phyloP scores from a whole-genome alignment of 1,140 invertebrate species.

The Macrocentrus cingulum region DNA sequence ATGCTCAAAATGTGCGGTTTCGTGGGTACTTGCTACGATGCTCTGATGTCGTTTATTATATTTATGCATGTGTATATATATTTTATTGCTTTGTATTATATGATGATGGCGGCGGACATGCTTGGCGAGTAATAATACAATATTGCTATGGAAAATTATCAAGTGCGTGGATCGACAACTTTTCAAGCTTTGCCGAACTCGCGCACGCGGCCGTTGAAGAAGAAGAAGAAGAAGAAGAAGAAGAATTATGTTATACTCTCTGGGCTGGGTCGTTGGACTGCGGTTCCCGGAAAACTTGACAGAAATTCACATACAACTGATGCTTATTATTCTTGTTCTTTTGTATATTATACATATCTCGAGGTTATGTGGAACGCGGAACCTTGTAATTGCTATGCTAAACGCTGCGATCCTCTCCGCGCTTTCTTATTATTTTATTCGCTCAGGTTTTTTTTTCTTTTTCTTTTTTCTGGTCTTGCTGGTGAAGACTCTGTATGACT shows the following conservation, averaged over 20 bases:
- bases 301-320: not conserved
- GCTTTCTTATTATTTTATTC: not conserved
- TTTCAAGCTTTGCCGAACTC: not conserved
- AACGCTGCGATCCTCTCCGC: no score
- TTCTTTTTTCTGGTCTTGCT: not conserved
- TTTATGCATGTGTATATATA: not conserved
- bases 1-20: no score
- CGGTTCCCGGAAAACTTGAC: slow-evolving; percentile 29
- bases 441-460: no score
- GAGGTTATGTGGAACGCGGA: slow-evolving; percentile 27
- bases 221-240: no score
- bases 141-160: not conserved
- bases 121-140: slow-evolving; percentile 8
- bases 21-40: no score
- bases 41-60: not conserved
- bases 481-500: no score
- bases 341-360: not conserved
- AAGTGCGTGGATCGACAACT: not conserved
- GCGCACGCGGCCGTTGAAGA: not conserved
- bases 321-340: slow-evolving; percentile 13
- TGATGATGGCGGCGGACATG: not conserved
- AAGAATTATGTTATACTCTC: no score
- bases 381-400: slow-evolving; percentile 29
- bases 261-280: no score
- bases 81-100: not conserved